Base-by-base conservation (phyloP, 2,888 invertebrate genomes). In the Pantelozetes paolii region DNA sequence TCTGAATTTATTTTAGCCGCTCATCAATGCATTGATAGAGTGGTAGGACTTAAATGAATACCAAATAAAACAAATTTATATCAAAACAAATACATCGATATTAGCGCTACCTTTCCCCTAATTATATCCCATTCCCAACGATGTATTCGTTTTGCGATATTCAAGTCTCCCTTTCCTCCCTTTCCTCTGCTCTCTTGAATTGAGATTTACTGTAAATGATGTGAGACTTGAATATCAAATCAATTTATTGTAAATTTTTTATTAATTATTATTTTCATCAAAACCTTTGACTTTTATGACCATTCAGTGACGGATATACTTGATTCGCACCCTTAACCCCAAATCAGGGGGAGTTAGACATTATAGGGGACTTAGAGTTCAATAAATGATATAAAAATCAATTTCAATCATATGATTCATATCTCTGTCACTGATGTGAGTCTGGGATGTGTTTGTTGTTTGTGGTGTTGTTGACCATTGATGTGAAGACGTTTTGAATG, bases 1-100 rank as follows among this genome's bases (percentile, higher is more conserved):
- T 62, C 62, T 62, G 32, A 62, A 62, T 62, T 30, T 62, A 32
- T 62, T 32, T 30, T 62, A 62, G 62, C 62, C 62, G 62, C 62
- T 62, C 62, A 30, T 28, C 62, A 28, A 30, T 30, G 62, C 62
- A 62, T 62, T 62, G 62, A 62, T 62, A 6, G 62, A 62, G 62
- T 62, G 62, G 62, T 62, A 62, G 62, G 62, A 62, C 30, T 32
- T 18, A 62, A 30, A 28, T 20, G 15, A 62, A 28, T 32, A 45
- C 18, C 6, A 62, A 62, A 32, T n/a, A 5, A 30, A n/a, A 18
- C 18, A 15, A 15, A 62, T 62, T 32, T 30, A 30, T 30, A 62
- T 20, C 62, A 62, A 62, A 62, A 18, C 62, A 3, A 30, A 62
- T 62, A 62, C 62, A 62, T 62, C 62, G 62, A 30, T 11, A 2